Evolutionary conservation across 37 sponge, comb jelly and placozoan species (phyloP).

Genomic region (Crambe crambe): DNA sequence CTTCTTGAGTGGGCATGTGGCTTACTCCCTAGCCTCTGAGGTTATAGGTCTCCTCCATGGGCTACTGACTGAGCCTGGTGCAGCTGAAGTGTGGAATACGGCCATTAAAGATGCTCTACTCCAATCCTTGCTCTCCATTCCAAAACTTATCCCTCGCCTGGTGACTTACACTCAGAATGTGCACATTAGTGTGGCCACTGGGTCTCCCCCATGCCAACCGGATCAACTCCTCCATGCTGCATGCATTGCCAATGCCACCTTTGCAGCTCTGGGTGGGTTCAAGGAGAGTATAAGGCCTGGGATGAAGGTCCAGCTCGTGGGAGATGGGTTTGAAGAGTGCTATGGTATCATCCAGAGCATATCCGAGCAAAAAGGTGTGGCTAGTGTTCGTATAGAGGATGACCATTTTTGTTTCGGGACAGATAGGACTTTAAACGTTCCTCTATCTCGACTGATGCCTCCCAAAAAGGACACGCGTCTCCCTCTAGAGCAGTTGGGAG

Average conservation of each 20-base stretch:
- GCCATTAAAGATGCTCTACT: constrained; percentile 82
- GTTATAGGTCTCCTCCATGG: constrained; percentile 86
- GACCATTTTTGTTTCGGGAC: constrained; percentile 56
- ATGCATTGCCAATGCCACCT: constrained; percentile 80
- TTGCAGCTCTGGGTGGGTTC: constrained; percentile 95
- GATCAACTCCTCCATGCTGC: constrained; percentile 56
- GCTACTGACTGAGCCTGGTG: constrained; percentile 67
- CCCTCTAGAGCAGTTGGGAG: constrained; percentile 59
- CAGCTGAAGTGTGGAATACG: constrained; percentile 81
- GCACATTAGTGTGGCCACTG: constrained; percentile 39
- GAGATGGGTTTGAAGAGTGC: constrained; percentile 55
- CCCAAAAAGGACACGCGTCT: constrained; percentile 47
- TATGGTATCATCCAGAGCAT: constrained; percentile 66
- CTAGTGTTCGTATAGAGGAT: constrained; percentile 65
- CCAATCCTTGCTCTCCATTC: constrained; percentile 45
- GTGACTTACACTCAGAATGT: constrained; percentile 32
- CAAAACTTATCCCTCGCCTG: constrained; percentile 44
- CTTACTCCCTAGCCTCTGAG: constrained; percentile 91
- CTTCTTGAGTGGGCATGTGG: constrained; percentile 94
- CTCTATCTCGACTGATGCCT: constrained; percentile 62
- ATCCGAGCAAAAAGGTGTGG: constrained; percentile 72
- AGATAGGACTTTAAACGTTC: constrained; percentile 66
- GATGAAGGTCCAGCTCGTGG: constrained; percentile 67
- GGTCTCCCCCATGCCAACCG: constrained; percentile 33
- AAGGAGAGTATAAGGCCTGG: constrained; percentile 82